phyloP scores from a whole-genome alignment of 2,888 invertebrate genomes.

The Vesta saturnalis region DNA sequence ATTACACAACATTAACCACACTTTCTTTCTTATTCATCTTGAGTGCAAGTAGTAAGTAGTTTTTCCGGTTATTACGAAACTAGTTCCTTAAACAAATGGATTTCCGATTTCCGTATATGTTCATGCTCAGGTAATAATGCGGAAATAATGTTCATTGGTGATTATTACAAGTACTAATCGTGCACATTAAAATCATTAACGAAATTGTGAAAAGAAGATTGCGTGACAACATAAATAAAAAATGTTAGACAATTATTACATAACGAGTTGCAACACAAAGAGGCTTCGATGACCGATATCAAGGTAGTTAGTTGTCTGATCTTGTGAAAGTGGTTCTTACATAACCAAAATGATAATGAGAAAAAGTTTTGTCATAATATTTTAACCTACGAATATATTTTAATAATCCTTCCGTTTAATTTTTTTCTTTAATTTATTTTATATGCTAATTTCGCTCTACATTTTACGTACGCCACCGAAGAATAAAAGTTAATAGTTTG shows the following conservation, averaged over 20 bases:
- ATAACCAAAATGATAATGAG: constrained; percentile 15
- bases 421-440: no score
- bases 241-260: background rate
- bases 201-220: no score
- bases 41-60: background rate
- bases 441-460: no score
- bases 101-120: constrained; percentile 24
- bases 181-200: no score
- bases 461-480: no score
- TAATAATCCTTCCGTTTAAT: background rate
- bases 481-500: no score
- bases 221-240: background rate
- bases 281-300: constrained; percentile 14
- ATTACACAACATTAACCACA: constrained; percentile 4
- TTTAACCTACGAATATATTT: background rate
- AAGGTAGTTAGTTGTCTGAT: constrained; percentile 13
- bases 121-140: constrained; percentile 12
- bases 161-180: background rate
- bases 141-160: constrained; percentile 8
- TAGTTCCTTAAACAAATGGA: constrained; percentile 6
- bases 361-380: constrained; percentile 4
- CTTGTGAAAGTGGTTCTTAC: constrained; percentile 29
- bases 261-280: background rate
- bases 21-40: constrained; percentile 18
- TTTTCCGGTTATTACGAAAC: constrained; percentile 28